Base-by-base conservation (phyloP, 2,888 invertebrate species). In the Volucella inanis region DNA sequence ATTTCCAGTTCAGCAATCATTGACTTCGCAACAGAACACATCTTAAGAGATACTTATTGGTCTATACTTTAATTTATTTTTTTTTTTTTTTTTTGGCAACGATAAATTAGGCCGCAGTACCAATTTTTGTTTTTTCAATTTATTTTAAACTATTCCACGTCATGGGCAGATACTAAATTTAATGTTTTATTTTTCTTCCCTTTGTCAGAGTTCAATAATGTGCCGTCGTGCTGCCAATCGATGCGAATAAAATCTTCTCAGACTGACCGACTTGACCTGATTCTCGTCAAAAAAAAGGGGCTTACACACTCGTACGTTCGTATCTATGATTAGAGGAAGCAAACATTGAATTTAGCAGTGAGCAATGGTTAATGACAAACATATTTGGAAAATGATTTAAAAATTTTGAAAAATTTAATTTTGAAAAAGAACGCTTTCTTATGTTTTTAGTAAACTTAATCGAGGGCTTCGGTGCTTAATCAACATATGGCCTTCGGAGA, bases 221-320 rank as follows among this genome's bases (percentile, higher is more conserved):
- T 49, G 67, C 49, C 71, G 62, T 67, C 39, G 72, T 47, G 57
- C 64, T 72, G 68, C 67, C 62, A 83, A 83, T 78, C 68, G 74
- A 83, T 50, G 78, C 62, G 82, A 74, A 77, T 61, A 72, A 49
- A 74, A 83, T 83, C 74, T 54, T 52, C 45, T 74, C 50, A 70
- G 72, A 78, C 76, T 68, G 72, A 50, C 49, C 64, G 62, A 74
- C 65, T 72, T 78, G 77, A 72, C 82, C 72, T 68, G 71, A 67
- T 64, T 81, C 49, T 15, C 8, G 3, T 31, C 47, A 15, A 4
- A 31, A 2, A 4, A 39, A 61, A 14, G 52, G 59, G 67, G 31
- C 31, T 31, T 6, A 31, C 31, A 6, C 6, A 31, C 31, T 22
- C 3, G 50, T 67, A 41, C 14, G 9, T 14, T 49, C 14, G 47